phyloP scores from a whole-genome alignment of 2,888 invertebrate genomes.

The Neoaliturus tenellus region DNA sequence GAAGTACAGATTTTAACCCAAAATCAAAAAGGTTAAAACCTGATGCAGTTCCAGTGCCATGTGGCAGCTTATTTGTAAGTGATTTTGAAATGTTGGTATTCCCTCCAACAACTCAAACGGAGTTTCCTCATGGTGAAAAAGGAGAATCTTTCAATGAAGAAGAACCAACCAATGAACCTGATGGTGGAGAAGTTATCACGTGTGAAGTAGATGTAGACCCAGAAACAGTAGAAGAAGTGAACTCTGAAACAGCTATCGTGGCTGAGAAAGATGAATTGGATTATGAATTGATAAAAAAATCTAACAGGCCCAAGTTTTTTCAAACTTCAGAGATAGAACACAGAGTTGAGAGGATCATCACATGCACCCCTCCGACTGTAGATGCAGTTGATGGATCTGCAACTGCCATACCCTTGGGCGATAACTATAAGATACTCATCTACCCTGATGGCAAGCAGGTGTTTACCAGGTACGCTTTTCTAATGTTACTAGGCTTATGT shows the following conservation, averaged over 20 bases:
- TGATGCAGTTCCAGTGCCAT: neutral
- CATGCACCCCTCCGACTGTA: neutral
- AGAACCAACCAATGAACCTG: neutral
- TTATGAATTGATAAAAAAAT: neutral
- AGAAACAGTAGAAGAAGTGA: neutral
- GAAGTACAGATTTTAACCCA: neutral
- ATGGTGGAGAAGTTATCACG: neutral
- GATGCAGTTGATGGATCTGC: neutral
- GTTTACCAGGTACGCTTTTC: neutral
- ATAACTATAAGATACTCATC: neutral
- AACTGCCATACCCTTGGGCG: neutral
- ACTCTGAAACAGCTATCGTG: neutral
- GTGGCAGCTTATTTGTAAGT: neutral
- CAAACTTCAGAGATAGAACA: neutral
- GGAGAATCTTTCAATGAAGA: neutral
- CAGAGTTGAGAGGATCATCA: neutral
- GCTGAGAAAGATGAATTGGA: neutral
- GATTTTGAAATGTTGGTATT: neutral
- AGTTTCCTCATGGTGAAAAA: no score
- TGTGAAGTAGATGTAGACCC: neutral
- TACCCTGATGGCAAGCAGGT: neutral
- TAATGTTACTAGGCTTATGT: no score
- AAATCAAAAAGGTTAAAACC: neutral
- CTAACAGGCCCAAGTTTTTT: neutral
- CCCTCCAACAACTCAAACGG: no score